phyloP scores from a whole-genome alignment of 2,797 vertebrate species.

The Pitangus sulphuratus region DNA sequence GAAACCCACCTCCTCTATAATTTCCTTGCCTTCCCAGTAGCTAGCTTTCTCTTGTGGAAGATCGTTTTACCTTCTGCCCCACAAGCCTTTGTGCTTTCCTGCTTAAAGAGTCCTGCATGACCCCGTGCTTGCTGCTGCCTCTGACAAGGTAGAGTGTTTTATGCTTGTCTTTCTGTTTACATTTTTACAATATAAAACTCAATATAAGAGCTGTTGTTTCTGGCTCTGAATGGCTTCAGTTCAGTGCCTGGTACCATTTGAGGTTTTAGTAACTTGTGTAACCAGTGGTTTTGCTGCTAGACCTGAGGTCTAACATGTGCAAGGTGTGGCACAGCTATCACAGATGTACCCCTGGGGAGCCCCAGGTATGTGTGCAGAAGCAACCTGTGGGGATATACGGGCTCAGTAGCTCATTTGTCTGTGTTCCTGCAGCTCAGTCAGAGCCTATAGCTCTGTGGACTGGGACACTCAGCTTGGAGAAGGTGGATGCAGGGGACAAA shows the following conservation, averaged over 20 bases:
- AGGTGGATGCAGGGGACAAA: neutral
- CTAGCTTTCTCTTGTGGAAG: neutral
- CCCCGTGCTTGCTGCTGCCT: neutral
- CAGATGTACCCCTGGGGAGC: neutral
- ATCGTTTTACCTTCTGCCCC: neutral
- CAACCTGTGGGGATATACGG: rapidly evolving
- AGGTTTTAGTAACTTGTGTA: neutral
- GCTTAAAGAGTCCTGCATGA: neutral
- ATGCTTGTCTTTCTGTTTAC: neutral
- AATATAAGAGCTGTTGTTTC: neutral
- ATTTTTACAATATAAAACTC: neutral
- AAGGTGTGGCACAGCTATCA: neutral
- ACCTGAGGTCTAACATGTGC: neutral
- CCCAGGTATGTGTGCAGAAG: neutral
- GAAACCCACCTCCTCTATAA: neutral
- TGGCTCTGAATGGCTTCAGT: neutral
- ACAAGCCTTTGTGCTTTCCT: neutral
- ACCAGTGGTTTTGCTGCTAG: rapidly evolving
- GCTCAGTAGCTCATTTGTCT: neutral
- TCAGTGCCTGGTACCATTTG: neutral
- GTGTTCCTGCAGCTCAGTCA: neutral
- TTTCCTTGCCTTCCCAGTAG: neutral
- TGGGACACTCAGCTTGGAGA: neutral
- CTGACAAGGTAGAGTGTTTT: neutral
- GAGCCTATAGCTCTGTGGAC: neutral